Percentiles rank a stretch among this genome's conserved stretches.
These are phyloP conservation scores for Glaucidium brasilianum DNA, from an alignment of 2,113 vertebrate species.

Conservation along the genomic window DNA sequence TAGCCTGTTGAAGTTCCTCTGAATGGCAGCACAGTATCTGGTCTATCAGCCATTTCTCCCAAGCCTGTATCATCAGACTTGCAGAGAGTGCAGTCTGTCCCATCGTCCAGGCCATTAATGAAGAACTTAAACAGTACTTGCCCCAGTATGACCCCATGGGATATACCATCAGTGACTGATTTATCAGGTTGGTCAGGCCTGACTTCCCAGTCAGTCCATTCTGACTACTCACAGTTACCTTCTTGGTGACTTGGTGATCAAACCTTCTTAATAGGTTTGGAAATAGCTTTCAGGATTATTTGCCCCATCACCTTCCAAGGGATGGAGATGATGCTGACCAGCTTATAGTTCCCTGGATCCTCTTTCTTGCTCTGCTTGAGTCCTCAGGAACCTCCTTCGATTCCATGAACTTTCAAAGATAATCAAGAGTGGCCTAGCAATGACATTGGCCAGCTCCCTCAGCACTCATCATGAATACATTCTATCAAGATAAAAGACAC, in stretches of 20 bases:
- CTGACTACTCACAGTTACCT: fast-evolving
- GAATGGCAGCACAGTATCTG: background rate
- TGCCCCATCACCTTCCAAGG: background rate
- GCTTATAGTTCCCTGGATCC: background rate
- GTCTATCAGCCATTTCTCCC: background rate
- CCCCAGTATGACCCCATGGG: background rate
- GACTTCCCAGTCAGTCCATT: background rate
- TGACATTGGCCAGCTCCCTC: background rate
- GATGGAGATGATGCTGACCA: background rate
- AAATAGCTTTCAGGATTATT: background rate
- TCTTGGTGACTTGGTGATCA: background rate
- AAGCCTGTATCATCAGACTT: background rate
- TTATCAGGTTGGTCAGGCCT: background rate
- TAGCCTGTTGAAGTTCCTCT: background rate
- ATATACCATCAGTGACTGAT: background rate
- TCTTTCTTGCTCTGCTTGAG: background rate
- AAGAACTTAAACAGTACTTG: background rate
- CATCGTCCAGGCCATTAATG: background rate
- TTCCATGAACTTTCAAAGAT: background rate
- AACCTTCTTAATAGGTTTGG: background rate
- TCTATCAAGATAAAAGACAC: background rate
- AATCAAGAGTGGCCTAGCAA: background rate
- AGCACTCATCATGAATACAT: background rate
- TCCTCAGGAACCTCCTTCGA: background rate
- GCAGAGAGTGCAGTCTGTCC: background rate